These are phyloP conservation scores for Heloderma charlesbogerti DNA, from an alignment of 2,113 vertebrate species.

Conservation along the genomic window DNA sequence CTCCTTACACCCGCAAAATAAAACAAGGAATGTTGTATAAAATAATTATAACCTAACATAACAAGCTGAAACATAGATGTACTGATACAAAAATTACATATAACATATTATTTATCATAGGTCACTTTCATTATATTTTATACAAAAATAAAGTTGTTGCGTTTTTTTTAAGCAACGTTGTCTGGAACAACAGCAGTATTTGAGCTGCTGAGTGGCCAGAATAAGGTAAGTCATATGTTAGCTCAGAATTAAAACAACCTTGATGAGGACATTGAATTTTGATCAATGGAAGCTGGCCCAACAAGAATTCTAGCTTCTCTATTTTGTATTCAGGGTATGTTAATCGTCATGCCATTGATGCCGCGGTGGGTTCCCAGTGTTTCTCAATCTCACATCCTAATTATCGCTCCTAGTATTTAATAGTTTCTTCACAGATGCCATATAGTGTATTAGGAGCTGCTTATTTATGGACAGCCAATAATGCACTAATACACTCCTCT, in stretches of 20 bases:
- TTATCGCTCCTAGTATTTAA: constrained; percentile 33
- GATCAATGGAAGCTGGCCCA: not conserved
- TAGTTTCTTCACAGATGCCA: constrained; percentile 6
- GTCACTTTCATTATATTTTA: not conserved
- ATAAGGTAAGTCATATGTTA: not conserved
- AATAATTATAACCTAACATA: not conserved
- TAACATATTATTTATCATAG: not conserved
- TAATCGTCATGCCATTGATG: not conserved
- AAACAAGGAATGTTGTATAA: not conserved
- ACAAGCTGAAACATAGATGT: not conserved
- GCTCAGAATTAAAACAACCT: not conserved
- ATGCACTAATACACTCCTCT: not conserved
- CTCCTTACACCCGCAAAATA: no score
- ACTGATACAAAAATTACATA: not conserved
- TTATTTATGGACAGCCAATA: constrained; percentile 35
- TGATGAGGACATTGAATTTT: not conserved
- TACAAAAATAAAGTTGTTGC: not conserved
- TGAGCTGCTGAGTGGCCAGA: not conserved
- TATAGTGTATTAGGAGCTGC: not conserved
- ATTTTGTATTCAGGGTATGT: not conserved
- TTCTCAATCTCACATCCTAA: constrained; percentile 11
- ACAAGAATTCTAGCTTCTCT: not conserved
- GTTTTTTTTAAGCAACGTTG: not conserved
- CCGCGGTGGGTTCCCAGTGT: not conserved
- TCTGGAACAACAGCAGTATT: not conserved